Conservation (phyloP, 92 coral and sea anemone species). For the Nematostella vectensis region DNA sequence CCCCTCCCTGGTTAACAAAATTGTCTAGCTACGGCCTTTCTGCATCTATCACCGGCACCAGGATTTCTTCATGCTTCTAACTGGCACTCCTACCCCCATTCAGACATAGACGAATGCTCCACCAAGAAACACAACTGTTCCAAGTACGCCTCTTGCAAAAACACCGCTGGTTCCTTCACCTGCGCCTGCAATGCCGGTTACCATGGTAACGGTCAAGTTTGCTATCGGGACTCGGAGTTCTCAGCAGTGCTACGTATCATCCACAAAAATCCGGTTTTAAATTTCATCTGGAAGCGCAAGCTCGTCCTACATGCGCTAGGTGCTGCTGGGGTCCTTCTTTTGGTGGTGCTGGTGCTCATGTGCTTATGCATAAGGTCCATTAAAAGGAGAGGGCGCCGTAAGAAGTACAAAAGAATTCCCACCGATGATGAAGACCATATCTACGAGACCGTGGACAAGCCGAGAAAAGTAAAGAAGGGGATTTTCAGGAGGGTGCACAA, state of each 20-base stretch:
- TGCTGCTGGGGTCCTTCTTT: background rate
- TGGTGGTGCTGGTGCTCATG: slow-evolving; percentile 1
- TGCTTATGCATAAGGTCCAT: slow-evolving; percentile 10
- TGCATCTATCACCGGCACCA: background rate
- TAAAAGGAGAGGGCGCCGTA: background rate
- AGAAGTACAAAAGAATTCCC: slow-evolving; percentile 4
- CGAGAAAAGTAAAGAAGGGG: background rate
- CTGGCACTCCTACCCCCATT: background rate
- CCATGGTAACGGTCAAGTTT: slow-evolving; percentile 29
- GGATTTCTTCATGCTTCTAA: background rate
- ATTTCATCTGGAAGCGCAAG: slow-evolving; percentile 4
- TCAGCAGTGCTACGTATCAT: slow-evolving; percentile 4
- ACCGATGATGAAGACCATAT: background rate
- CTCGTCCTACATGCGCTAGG: slow-evolving; percentile 8
- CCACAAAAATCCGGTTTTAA: slow-evolving; percentile 3
- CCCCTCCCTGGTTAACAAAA: no score
- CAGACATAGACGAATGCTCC: slow-evolving; percentile 31
- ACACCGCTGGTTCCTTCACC: slow-evolving; percentile 17
- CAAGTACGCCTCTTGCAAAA: slow-evolving; percentile 18
- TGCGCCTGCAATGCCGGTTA: slow-evolving; percentile 30
- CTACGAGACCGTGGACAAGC: background rate
- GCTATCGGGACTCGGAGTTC: slow-evolving; percentile 11
- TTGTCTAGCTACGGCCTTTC: no score
- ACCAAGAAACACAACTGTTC: slow-evolving; percentile 20
- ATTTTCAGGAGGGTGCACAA: background rate